Evolutionary conservation across 2,113 vertebrate species (phyloP).

Genomic region (Marmota monax): DNA sequence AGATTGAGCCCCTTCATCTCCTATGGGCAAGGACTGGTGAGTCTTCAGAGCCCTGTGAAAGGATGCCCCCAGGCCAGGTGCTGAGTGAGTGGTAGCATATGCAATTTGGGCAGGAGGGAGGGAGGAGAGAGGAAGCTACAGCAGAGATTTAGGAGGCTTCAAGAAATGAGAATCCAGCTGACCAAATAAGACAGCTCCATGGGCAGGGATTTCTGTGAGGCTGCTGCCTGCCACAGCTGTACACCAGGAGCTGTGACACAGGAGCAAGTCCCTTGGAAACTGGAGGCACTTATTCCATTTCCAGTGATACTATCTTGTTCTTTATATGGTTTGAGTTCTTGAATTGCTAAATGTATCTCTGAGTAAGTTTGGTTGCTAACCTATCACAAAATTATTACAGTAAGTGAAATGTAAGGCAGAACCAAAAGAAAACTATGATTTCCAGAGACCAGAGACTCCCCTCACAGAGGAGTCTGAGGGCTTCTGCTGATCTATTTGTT

Average conservation of each 20-base stretch:
- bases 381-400: conserved; percentile 59
- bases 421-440: neutral
- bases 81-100: neutral
- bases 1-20: neutral
- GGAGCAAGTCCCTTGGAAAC: conserved; percentile 71
- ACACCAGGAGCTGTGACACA: conserved; percentile 43
- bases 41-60: neutral
- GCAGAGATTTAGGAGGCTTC: neutral
- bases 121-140: neutral
- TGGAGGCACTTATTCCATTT: conserved; percentile 65
- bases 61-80: neutral
- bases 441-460: conserved; percentile 12
- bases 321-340: conserved; percentile 47
- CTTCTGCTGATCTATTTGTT: conserved; percentile 48
- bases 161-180: conserved; percentile 32
- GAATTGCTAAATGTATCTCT: conserved; percentile 63
- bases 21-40: neutral
- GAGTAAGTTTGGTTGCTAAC: conserved; percentile 60
- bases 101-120: neutral
- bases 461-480: conserved; percentile 47
- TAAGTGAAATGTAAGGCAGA: neutral
- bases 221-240: neutral
- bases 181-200: neutral
- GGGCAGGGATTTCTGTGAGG: neutral
- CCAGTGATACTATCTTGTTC: conserved; percentile 53